phyloP scores from a whole-genome alignment of 2,113 vertebrate species.

The Menidia beryllina region DNA sequence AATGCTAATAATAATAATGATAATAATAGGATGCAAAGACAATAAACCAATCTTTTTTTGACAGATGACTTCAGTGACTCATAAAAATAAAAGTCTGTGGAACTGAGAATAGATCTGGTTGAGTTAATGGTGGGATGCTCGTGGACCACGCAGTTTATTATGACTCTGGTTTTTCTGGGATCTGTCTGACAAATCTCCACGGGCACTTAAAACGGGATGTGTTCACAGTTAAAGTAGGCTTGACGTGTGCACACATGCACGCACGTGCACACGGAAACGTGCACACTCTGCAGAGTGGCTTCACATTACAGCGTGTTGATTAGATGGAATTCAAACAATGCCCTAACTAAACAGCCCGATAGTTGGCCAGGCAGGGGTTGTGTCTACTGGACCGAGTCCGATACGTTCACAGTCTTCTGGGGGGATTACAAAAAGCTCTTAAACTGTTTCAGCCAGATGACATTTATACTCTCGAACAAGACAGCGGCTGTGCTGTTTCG shows the following conservation, averaged over 20 bases:
- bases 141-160: constrained; percentile 11
- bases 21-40: too few relatives aligned
- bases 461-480: constrained; percentile 32
- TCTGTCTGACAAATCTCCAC: constrained; percentile 22
- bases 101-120: not conserved
- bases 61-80: too few relatives aligned
- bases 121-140: constrained; percentile 7
- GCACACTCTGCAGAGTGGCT: constrained; percentile 18
- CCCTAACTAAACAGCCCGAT: constrained; percentile 61
- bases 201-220: constrained; percentile 37
- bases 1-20: too few relatives aligned
- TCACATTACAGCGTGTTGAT: constrained; percentile 67
- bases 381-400: constrained; percentile 59
- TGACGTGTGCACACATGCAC: constrained; percentile 14
- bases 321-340: constrained; percentile 80
- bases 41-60: too few relatives aligned
- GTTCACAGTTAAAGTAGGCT: constrained; percentile 32
- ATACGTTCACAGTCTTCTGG: constrained; percentile 48
- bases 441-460: constrained; percentile 50
- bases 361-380: constrained; percentile 48
- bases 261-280: constrained; percentile 2
- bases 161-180: constrained; percentile 17
- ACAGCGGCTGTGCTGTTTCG: not conserved
- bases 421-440: constrained; percentile 56
- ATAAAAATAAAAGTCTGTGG: not conserved